Evolutionary conservation across 2,797 vertebrate species (phyloP), one percentile per base, ranked within the genome.

Genomic region (Mycteria americana): DNA sequence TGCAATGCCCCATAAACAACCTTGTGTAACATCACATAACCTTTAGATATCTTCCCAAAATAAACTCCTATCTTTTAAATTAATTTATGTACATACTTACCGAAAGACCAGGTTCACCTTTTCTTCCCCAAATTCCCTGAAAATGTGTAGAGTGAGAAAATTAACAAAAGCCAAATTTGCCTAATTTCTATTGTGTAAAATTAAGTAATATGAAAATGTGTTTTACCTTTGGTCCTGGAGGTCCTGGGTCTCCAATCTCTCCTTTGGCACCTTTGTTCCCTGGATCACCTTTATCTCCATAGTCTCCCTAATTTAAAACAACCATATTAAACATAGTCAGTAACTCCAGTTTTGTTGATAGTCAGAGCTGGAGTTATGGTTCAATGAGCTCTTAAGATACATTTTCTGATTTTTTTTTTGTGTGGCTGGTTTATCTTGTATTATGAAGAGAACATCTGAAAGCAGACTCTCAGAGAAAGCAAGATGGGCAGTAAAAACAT

Each of bases 211-310:
- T 13, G 68, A 83, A 92, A 91, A 78, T 3, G 13, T 35, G 30
- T 67, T 96, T 97, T 97, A 98, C 98, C 94, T 92, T 83, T 78
- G 91, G 94, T 96, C 99, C 99, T 19, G 85, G 80, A 27, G 95
- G 23, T 63, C 99, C 99, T 0, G 97, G 69, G 19, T 98, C 98
- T 97, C 99, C 99, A 19, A 85, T 39, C 45, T 98, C 97, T 72
- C 99, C 99, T 97, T 97, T 97, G 65, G 98, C 98, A 23, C 98
- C 99, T 96, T 98, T 99, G 37, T 48, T 98, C 50, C 99, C 99
- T 35, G 95, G 94, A 68, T 98, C 98, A 4, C 99, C 99, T 77
- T 70, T 97, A 74, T 98, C 97, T 69, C 99, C 99, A 79, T 98
- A 98, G 45, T 99, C 98, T 30, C 99, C 99, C 99, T 99, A 94